A percentile compares a stretch with the other conserved stretches of the same genome.
These are phyloP conservation scores for Apis cerana DNA, from an alignment of 1,140 invertebrate genomes.

Conservation along the genomic window DNA sequence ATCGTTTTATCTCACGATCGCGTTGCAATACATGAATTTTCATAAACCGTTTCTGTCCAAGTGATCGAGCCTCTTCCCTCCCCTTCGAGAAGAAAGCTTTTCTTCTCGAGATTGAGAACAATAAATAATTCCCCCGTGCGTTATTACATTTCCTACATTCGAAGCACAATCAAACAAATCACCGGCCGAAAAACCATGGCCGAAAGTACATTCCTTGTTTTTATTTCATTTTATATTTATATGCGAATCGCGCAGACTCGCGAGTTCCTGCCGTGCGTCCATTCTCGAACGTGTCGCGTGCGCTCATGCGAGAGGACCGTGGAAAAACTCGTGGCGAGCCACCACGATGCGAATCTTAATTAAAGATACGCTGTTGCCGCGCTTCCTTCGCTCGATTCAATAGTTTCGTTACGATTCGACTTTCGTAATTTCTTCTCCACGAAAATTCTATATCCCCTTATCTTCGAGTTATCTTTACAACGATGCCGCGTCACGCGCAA, in stretches of 20 bases:
- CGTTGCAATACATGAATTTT: not conserved
- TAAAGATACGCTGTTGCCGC: conserved; percentile 14
- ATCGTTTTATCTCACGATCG: not conserved
- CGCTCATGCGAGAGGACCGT: conserved; percentile 38
- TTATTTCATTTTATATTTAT: too few relatives aligned
- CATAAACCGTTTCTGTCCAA: not conserved
- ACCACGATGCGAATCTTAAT: conserved; percentile 41
- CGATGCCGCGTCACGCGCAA: too few relatives aligned
- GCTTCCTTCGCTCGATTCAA: conserved; percentile 4
- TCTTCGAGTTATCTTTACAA: too few relatives aligned
- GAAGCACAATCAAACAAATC: too few relatives aligned
- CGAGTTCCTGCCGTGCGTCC: conserved; percentile 43
- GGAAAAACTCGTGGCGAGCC: conserved; percentile 40
- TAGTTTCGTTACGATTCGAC: conserved; percentile 26
- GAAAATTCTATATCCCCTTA: not conserved
- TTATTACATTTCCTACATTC: too few relatives aligned
- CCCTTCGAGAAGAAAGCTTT: not conserved
- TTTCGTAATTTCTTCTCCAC: not conserved
- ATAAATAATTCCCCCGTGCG: too few relatives aligned
- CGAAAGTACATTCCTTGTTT: too few relatives aligned
- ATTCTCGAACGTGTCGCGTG: conserved; percentile 48
- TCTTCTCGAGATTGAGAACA: not conserved
- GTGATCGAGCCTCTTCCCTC: not conserved
- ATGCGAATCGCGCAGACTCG: conserved; percentile 26
- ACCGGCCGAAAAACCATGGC: too few relatives aligned